These are phyloP conservation scores for Eretmochelys imbricata DNA, from an alignment of 2,113 vertebrate genomes.

Conservation along the genomic window DNA sequence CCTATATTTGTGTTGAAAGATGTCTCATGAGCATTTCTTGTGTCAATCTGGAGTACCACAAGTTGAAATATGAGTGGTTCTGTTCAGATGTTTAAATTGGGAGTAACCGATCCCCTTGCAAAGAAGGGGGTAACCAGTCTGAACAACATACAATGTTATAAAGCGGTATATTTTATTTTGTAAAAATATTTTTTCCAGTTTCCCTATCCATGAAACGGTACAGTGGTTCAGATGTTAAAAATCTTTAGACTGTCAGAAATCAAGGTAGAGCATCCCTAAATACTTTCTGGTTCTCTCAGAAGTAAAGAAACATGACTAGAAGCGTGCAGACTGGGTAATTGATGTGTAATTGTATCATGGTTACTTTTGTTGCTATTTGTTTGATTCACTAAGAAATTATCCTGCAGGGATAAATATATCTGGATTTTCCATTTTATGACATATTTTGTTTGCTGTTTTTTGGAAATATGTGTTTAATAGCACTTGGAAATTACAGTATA, in stretches of 20 bases:
- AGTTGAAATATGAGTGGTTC: slow-evolving; percentile 18
- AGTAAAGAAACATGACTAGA: not conserved
- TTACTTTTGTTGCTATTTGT: not conserved
- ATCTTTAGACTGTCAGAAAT: not conserved
- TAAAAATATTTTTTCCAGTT: not conserved
- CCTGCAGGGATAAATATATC: not conserved
- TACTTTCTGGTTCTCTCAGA: slow-evolving; percentile 16
- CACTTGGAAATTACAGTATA: not conserved
- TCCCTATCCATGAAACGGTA: not conserved
- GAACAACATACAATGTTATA: slow-evolving; percentile 34
- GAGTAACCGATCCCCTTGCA: slow-evolving; percentile 29
- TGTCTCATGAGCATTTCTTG: not conserved
- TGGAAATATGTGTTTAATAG: not conserved
- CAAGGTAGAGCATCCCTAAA: slow-evolving; percentile 1
- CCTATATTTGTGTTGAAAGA: not conserved
- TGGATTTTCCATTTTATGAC: not conserved
- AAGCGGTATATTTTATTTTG: not conserved
- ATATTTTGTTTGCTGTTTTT: not conserved
- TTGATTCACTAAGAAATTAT: not conserved
- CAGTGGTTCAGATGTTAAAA: not conserved
- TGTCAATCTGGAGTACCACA: not conserved
- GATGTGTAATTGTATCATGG: not conserved
- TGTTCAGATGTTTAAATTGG: not conserved
- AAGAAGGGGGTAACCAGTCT: not conserved
- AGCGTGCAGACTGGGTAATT: not conserved